These are phyloP conservation scores for Acleris holmiana DNA, from an alignment of 2,888 invertebrate species.

Conservation along the genomic window DNA sequence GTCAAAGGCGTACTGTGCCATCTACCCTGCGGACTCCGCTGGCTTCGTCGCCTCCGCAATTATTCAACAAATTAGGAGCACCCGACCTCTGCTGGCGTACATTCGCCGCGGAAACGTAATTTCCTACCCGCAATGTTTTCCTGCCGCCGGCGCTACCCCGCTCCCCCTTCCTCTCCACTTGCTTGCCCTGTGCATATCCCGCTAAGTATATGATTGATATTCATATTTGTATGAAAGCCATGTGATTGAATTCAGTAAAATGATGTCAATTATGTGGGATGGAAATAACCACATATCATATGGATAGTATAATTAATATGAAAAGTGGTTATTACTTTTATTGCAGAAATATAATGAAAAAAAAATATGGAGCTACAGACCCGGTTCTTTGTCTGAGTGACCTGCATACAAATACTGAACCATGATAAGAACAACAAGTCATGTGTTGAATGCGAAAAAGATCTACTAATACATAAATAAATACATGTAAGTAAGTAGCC, in stretches of 20 bases:
- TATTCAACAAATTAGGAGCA: conserved; percentile 69
- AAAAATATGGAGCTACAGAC: too few relatives aligned
- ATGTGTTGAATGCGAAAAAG: too few relatives aligned
- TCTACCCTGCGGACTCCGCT: conserved; percentile 14
- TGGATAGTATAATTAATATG: too few relatives aligned
- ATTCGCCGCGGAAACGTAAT: conserved; percentile 56
- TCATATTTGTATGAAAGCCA: conserved; percentile 47
- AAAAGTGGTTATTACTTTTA: too few relatives aligned
- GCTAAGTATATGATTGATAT: conserved; percentile 41
- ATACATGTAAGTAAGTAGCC: too few relatives aligned
- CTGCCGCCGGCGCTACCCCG: conserved; percentile 48
- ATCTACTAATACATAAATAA: too few relatives aligned
- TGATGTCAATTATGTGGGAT: too few relatives aligned
- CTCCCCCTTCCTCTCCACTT: background rate
- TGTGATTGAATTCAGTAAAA: conserved; percentile 39
- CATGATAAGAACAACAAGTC: too few relatives aligned
- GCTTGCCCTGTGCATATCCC: conserved; percentile 32
- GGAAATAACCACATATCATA: too few relatives aligned
- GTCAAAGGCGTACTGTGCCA: conserved; percentile 22
- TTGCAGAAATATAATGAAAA: too few relatives aligned
- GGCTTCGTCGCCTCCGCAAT: conserved; percentile 54
- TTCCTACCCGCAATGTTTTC: conserved; percentile 66
- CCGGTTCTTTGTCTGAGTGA: too few relatives aligned
- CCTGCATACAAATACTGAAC: too few relatives aligned
- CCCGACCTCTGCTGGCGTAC: conserved; percentile 52